Evolutionary conservation across 2,797 vertebrate genomes (phyloP), one percentile per base, ranked within the genome.

Genomic region (Hybognathus amarus): DNA sequence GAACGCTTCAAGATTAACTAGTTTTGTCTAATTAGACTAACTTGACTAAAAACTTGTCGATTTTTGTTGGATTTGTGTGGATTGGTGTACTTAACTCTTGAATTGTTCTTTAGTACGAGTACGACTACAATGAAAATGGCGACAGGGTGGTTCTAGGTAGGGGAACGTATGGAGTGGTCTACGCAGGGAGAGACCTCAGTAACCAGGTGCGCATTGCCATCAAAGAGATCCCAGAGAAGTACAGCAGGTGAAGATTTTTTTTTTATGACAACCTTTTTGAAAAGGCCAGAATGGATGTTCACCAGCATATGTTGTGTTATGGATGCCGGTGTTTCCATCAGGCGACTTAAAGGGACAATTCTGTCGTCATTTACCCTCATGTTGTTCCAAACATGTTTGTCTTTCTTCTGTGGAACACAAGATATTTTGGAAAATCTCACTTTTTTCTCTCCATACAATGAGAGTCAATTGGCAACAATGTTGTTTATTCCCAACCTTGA

Each of bases 161-260:
- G 89, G 97, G 97, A 66, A 98, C 97, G 0, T 98, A 97, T 0
- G 97, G 97, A 1, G 93, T 97, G 20, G 97, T 98, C 88, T 98
- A 97, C 0, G 96, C 96, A 0, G 97, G 97, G 67, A 94, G 97
- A 18, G 96, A 97, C 83, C 90, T 95, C 77, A 96, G 95, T 92
- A 98, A 95, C 80, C 96, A 96, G 88, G 96, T 97, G 1, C 96
- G 97, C 90, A 96, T 98, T 3, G 97, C 97, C 85, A 97, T 98
- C 92, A 98, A 98, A 90, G 97, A 98, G 93, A 97, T 98, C 80
- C 97, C 96, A 0, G 97, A 98, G 87, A 94, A 94, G 69, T 96
- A 98, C 93, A 95, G 96, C 94, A 94, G 95, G 97, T 97, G 89
- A n/a, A 13, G 94, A 76, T 71, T 17, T 63, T 67, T 15, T 63